These are phyloP conservation scores for Eudorcas thomsonii DNA, from an alignment of 2,113 vertebrate genomes.

Conservation along the genomic window DNA sequence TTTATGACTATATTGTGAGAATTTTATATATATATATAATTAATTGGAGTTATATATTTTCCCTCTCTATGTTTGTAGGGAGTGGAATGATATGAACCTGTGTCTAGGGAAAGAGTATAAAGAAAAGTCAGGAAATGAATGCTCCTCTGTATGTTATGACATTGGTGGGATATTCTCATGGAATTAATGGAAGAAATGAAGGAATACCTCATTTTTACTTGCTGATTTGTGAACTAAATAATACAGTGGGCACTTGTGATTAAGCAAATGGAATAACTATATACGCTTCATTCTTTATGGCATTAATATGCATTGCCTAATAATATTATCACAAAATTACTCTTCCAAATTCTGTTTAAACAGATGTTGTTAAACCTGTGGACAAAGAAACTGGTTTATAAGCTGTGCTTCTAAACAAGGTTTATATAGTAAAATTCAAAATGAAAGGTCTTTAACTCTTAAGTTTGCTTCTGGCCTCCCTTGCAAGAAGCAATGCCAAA, in stretches of 20 bases:
- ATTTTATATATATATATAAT: not conserved
- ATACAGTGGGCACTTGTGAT: not conserved
- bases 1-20: not conserved
- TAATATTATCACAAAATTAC: not conserved
- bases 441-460: not conserved
- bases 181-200: not conserved
- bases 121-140: not conserved
- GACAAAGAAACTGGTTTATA: not conserved
- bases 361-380: not conserved
- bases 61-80: not conserved
- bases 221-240: not conserved
- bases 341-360: not conserved
- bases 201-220: not conserved
- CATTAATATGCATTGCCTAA: not conserved
- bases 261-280: not conserved
- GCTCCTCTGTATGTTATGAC: not conserved
- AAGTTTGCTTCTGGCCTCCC: not conserved
- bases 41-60: constrained; percentile 19
- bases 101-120: not conserved
- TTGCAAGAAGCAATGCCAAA: constrained; percentile 33
- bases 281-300: not conserved
- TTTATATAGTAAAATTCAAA: constrained; percentile 27
- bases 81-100: not conserved
- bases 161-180: not conserved
- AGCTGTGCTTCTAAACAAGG: not conserved